Evolutionary conservation across 2,888 invertebrate species (phyloP).

Genomic region (Tyria jacobaeae): DNA sequence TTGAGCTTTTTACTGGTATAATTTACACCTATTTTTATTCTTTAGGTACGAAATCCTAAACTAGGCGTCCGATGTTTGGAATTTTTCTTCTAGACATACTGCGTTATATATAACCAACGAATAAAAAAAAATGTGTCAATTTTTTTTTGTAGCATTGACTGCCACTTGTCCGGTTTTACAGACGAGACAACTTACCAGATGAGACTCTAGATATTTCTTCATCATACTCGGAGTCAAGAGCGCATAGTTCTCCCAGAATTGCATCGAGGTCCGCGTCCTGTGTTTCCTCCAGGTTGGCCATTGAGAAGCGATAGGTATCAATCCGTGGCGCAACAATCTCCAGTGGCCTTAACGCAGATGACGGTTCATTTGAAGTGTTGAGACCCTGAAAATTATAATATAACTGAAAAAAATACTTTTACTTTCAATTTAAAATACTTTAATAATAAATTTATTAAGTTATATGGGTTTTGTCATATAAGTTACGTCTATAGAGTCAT

Average conservation of each 20-base stretch:
- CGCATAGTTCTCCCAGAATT: slow-evolving; percentile 97
- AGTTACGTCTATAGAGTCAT: too few species aligned
- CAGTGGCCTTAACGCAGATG: slow-evolving; percentile 88
- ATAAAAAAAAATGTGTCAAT: too few species aligned
- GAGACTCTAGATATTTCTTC: slow-evolving; percentile 84
- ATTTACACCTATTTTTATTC: not conserved
- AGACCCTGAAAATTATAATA: slow-evolving; percentile 87
- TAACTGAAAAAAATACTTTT: not conserved
- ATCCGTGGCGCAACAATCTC: slow-evolving; percentile 94
- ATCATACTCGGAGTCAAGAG: slow-evolving; percentile 91
- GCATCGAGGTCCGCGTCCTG: slow-evolving; percentile 99
- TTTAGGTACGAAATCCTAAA: too few species aligned
- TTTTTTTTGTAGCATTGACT: too few species aligned
- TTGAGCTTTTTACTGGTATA: not conserved
- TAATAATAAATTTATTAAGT: too few species aligned
- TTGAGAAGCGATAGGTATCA: slow-evolving; percentile 96
- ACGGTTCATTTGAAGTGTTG: slow-evolving; percentile 82
- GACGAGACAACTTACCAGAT: slow-evolving; percentile 65
- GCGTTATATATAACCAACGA: too few species aligned
- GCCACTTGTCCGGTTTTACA: too few species aligned
- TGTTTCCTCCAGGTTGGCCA: slow-evolving; percentile 98
- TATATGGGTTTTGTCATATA: too few species aligned
- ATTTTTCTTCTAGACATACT: too few species aligned
- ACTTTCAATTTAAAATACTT: too few species aligned
- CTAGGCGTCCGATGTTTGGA: too few species aligned